Conservation (phyloP, 64 coral and sea anemone genomes). For the Platygyra sinensis region DNA sequence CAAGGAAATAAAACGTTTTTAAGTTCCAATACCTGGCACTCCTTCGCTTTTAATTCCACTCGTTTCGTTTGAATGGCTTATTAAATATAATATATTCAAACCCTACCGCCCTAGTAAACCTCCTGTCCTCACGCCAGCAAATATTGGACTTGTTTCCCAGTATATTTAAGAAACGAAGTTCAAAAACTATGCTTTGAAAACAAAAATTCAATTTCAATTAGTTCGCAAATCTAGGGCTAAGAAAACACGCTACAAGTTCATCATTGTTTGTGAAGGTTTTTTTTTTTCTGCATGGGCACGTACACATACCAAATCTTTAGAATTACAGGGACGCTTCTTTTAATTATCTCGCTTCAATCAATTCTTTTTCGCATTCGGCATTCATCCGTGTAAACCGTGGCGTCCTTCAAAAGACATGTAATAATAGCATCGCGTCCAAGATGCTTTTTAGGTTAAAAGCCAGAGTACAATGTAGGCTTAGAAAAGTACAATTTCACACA, state of each 20-base stretch:
- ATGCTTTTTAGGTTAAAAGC: neutral
- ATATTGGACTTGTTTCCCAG: neutral
- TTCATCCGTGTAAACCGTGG: neutral
- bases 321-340: neutral
- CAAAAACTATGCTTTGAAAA: neutral
- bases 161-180: neutral
- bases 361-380: neutral
- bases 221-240: neutral
- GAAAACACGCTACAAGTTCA: neutral
- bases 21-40: neutral
- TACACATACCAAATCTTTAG: neutral
- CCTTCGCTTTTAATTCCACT: neutral
- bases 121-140: neutral
- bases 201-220: neutral
- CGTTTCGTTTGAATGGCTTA: neutral
- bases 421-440: neutral
- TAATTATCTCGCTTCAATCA: neutral
- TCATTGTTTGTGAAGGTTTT: neutral
- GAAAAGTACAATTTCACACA: neutral
- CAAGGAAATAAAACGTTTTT: neutral
- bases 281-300: conserved; percentile 3
- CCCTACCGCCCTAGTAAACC: neutral
- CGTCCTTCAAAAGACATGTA: neutral
- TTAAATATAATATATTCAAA: neutral
- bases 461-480: neutral